Evolutionary conservation across 2,797 vertebrate genomes (phyloP).

Genomic region (Chaetophractus vellerosus): DNA sequence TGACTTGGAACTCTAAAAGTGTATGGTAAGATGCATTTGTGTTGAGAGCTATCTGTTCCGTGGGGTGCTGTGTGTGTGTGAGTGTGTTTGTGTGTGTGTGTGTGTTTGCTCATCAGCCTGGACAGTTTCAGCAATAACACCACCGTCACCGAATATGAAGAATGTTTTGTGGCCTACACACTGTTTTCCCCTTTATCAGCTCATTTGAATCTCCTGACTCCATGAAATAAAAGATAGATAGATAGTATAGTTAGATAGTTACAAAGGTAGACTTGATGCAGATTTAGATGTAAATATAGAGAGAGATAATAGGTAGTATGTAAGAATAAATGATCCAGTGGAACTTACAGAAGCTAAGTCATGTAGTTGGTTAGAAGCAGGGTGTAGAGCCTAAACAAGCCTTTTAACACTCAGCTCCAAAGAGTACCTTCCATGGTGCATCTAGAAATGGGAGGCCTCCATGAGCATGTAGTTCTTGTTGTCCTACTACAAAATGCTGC

Average conservation of each 20-base stretch:
- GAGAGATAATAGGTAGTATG: neutral
- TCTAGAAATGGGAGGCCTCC: no score
- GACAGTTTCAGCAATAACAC: neutral
- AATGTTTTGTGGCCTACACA: neutral
- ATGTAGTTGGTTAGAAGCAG: neutral
- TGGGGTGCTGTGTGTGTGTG: rapidly evolving
- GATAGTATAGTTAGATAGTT: neutral
- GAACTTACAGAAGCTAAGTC: neutral
- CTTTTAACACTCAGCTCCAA: neutral
- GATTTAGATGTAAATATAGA: no score
- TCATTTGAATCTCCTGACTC: neutral
- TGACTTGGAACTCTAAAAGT: slow-evolving; percentile 28
- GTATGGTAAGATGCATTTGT: slow-evolving; percentile 19
- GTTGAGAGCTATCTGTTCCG: neutral
- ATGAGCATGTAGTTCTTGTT: neutral
- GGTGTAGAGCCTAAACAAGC: neutral
- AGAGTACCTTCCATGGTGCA: neutral
- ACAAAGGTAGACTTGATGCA: no score
- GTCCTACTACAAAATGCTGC: neutral
- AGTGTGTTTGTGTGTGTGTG: no score
- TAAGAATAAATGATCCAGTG: neutral
- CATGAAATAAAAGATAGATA: neutral
- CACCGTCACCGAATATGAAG: neutral
- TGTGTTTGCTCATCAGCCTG: neutral
- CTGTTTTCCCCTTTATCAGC: neutral